These are phyloP conservation scores for Prietella phreatophila DNA, from an alignment of 2,113 vertebrate genomes.

Conservation along the genomic window DNA sequence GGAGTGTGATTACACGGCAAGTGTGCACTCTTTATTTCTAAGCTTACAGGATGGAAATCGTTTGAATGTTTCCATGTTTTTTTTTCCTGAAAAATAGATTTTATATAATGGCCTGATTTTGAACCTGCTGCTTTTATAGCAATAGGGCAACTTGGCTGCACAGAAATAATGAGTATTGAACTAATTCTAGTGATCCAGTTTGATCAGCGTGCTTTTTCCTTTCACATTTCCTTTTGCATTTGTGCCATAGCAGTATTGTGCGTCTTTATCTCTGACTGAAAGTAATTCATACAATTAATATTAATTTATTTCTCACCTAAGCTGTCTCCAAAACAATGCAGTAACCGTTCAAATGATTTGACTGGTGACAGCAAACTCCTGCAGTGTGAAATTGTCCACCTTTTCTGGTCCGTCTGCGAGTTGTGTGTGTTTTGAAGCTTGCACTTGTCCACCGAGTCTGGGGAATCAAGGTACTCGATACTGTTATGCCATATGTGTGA, in stretches of 20 bases:
- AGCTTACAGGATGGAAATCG: neutral
- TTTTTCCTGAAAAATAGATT: neutral
- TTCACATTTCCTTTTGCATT: neutral
- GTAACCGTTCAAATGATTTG: neutral
- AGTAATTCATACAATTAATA: neutral
- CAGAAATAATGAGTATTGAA: neutral
- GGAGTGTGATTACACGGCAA: neutral
- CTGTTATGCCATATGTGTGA: neutral
- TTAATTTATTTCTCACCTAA: neutral
- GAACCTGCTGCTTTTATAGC: constrained; percentile 35
- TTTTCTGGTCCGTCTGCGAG: neutral
- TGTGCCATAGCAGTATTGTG: neutral
- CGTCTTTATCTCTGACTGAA: neutral
- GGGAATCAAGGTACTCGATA: neutral
- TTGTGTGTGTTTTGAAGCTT: constrained; percentile 3
- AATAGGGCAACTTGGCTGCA: neutral
- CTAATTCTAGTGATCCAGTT: neutral
- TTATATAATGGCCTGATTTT: constrained; percentile 16
- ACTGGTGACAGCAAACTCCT: neutral
- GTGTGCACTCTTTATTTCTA: constrained; percentile 12
- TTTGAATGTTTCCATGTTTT: constrained; percentile 10
- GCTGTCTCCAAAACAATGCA: neutral
- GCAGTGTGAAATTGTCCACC: neutral
- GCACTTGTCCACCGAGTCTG: neutral
- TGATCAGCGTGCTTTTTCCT: neutral